Evolutionary conservation across 2,113 vertebrate species (phyloP), one percentile per base, ranked within the genome.

Genomic region (Hypocryptadius cinnamomeus): DNA sequence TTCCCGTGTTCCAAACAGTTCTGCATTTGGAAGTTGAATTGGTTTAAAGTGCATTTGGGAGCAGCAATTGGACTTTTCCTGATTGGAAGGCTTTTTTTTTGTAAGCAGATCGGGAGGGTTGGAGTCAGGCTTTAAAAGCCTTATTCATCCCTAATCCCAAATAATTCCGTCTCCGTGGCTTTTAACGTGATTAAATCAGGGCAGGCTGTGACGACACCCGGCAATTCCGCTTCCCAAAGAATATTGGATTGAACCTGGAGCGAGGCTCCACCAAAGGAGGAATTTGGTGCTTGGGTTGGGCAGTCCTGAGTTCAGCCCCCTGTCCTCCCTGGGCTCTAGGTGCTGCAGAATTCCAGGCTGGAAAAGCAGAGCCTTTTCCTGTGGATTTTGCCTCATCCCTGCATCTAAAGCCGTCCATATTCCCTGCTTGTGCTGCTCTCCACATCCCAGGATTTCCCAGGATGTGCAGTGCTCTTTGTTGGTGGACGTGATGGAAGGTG

Each of bases 131-230:
- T 87, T 93, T 95, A 92, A 96, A 96, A 94, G 90, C 90, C 70
- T 90, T 44, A 47, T 96, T 94, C 91, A 61, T 90, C 96, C 79
- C 93, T 96, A 96, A 97, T 97, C 97, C 95, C 35, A 8, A 93
- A 60, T 96, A 96, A 96, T 96, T 39, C 92, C 16, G 4, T 89
- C 94, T 94, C 92, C 8, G 7, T 85, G 82, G 95, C 94, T 97
- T 97, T 97, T 94, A 97, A 90, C 69, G 5, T 97, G 94, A 96
- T 97, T 96, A 95, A 96, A 94, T 22, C 78, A 42, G 89, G 73
- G 18, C 89, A 35, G 76, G 42, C 71, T 48, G 4, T 92, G 94
- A 96, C 68, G 74, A 83, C 86, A 91, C 79, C 7, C 7, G 31
- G 85, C 86, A 77, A 68, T 87, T 76, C 4, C 0, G 22, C 76